phyloP scores from a whole-genome alignment of 2,888 invertebrate genomes.

The Argyra leucocephala region DNA sequence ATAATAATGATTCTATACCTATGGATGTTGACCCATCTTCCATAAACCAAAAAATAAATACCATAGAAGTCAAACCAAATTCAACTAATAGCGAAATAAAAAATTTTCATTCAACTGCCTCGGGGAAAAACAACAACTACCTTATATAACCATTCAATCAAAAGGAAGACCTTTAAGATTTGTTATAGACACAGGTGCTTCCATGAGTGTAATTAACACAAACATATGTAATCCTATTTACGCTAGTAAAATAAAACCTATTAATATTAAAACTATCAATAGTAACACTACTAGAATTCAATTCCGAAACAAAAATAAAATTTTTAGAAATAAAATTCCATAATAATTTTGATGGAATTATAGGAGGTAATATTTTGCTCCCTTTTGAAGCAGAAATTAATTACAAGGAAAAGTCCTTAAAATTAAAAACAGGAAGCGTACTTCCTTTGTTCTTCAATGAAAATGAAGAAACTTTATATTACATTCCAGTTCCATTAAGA shows the following conservation, averaged over 20 bases:
- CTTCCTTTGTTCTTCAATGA: slow-evolving; percentile 12
- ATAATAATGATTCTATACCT: background rate
- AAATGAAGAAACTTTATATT: slow-evolving; percentile 15
- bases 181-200: no score
- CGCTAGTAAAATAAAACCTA: background rate
- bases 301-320: background rate
- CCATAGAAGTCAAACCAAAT: no score
- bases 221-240: background rate
- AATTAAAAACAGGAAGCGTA: background rate
- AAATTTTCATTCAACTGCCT: no score
- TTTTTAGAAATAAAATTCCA: background rate
- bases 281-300: no score
- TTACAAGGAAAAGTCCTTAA: slow-evolving; percentile 2
- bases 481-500: slow-evolving; percentile 12
- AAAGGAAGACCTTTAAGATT: background rate
- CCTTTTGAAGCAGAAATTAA: background rate
- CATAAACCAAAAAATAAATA: no score
- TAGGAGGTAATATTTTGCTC: background rate
- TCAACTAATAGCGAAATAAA: no score
- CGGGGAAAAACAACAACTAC: no score
- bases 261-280: background rate
- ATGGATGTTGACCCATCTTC: no score
- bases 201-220: no score
- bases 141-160: slow-evolving; percentile 11
- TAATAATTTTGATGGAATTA: background rate